Base-by-base conservation (phyloP, 2,113 vertebrate species). In the Gymnorhina tibicen region DNA sequence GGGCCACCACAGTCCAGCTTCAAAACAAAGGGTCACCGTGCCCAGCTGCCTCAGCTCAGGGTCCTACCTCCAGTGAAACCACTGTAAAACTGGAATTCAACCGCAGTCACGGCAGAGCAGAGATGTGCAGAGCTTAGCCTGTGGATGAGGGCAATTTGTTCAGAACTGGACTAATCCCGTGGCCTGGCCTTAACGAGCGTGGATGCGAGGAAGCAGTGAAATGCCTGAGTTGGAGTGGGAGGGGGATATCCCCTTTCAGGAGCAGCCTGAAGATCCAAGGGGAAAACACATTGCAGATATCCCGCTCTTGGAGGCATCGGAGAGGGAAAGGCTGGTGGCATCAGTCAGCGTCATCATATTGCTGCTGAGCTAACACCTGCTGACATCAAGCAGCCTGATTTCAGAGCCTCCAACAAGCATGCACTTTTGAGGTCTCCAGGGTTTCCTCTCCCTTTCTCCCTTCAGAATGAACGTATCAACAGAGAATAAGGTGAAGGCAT, bases 181-280 rank as follows among this genome's bases (percentile, higher is more conserved):
- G 0, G 42, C 32, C 39, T 5, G 28, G 13, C 2, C 6, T n/a
- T 37, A 37, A 16, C 14, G 2, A 30, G n/a, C 1, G 0, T 1
- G 9, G 60, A 33, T 63, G 46, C 1, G 12, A 50, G 63, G 66
- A 46, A 85, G 79, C 33, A 7, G 22, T 7, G 52, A 83, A 72
- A 76, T 21, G 35, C 37, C n/a, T 8, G 37, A 41, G 24, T 2
- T 18, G 42, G n/a, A 22, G 17, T 22, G 15, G 32, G n/a, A 85
- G 9, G 10, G 12, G 23, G 50, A 63, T n/a, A 37, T 63, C 16
- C 15, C 10, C 21, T 81, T 42, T 33, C 13, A 39, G 70, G 26
- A 56, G 18, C 46, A 66, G 33, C 81, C 77, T 47, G 81, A n/a
- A 83, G 47, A 37, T 33, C 44, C 27, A 28, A 47, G 27, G 30